These are phyloP conservation scores for Paedocypris micromegethes DNA, from an alignment of 2,797 vertebrate species.

Conservation along the genomic window DNA sequence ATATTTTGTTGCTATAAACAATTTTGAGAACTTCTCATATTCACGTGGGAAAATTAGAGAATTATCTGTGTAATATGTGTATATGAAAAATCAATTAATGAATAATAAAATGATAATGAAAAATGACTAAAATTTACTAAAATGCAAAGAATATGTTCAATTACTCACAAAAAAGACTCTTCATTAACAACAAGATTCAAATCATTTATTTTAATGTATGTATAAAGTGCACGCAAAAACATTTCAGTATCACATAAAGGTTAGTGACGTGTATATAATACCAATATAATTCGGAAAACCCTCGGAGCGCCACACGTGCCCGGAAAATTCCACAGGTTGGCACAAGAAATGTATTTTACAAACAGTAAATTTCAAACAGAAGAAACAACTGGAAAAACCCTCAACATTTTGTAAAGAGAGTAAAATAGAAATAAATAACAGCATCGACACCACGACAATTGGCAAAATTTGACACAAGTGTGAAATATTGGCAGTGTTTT, in stretches of 20 bases:
- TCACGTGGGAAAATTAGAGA: too few species aligned
- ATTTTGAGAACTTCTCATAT: too few species aligned
- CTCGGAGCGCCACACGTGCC: slow-evolving; percentile 48
- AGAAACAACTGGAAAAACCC: slow-evolving; percentile 31
- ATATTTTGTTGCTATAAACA: too few species aligned
- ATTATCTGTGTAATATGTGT: too few species aligned
- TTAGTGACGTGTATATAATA: slow-evolving; percentile 48
- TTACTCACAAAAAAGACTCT: too few species aligned
- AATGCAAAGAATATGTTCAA: too few species aligned
- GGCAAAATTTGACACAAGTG: slow-evolving; percentile 27
- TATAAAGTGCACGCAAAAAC: slow-evolving; percentile 60
- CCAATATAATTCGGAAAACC: slow-evolving; percentile 58
- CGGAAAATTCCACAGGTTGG: slow-evolving; percentile 68
- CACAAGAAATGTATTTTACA: slow-evolving; percentile 68
- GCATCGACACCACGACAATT: slow-evolving; percentile 21
- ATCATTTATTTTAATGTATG: slow-evolving; percentile 56
- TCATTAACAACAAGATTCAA: slow-evolving; percentile 2
- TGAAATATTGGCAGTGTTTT: slow-evolving; percentile 36
- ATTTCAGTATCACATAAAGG: slow-evolving; percentile 46
- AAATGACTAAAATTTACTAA: too few species aligned
- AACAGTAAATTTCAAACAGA: slow-evolving; percentile 42
- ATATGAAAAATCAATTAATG: too few species aligned
- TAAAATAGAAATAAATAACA: slow-evolving; percentile 28
- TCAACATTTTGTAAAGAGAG: slow-evolving; percentile 34
- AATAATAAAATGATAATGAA: too few species aligned